Conservation (phyloP, 2,113 vertebrate genomes). For the Rhinoptilus africanus region DNA sequence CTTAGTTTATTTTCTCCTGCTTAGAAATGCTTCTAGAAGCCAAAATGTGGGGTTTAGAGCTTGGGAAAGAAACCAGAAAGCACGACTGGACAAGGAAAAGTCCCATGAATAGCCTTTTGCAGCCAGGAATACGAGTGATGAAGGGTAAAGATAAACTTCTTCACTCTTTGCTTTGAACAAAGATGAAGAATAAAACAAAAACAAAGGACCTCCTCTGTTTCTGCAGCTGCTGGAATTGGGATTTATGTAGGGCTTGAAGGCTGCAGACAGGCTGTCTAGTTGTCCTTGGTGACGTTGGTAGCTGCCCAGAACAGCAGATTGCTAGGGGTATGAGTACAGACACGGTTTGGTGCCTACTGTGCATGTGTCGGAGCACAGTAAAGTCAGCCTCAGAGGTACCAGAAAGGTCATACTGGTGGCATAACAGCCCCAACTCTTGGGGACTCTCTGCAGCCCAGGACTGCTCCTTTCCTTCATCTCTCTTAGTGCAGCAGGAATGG, state of each 20-base stretch:
- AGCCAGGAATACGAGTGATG: neutral
- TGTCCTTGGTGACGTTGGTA: neutral
- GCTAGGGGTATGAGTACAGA: neutral
- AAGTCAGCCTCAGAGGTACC: neutral
- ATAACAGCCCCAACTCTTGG: neutral
- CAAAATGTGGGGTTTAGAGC: neutral
- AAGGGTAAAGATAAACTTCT: neutral
- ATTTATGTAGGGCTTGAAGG: neutral
- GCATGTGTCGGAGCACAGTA: neutral
- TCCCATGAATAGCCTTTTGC: neutral
- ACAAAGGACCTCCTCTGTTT: neutral
- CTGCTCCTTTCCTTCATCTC: neutral
- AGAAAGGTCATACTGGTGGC: neutral
- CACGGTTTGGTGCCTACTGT: neutral
- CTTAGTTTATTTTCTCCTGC: neutral
- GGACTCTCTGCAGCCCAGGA: neutral
- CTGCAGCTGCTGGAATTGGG: neutral
- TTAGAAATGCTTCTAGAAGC: neutral
- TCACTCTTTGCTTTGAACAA: neutral
- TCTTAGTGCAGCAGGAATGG: too few species aligned
- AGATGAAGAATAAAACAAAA: neutral
- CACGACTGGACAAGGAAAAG: neutral
- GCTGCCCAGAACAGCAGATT: neutral
- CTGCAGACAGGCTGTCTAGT: neutral
- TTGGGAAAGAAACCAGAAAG: neutral